Conservation (phyloP, 2,888 invertebrate species). For the Hetaerina titia region DNA sequence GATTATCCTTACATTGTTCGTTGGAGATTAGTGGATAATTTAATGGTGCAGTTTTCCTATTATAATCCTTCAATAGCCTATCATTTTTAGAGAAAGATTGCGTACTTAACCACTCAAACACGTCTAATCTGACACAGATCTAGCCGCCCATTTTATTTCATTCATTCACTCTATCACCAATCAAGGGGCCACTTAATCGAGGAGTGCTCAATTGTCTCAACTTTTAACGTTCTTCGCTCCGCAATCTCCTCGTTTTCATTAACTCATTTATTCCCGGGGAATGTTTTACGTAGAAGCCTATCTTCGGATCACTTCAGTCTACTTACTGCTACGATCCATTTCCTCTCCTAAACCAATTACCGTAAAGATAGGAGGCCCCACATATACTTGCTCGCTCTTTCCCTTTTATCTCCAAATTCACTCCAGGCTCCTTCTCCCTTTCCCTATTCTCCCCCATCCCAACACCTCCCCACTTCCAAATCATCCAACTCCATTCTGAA, state of each 20-base stretch:
- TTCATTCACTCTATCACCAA: not conserved
- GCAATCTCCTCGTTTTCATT: constrained; percentile 14
- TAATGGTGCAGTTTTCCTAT: not conserved
- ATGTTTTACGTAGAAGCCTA: not conserved
- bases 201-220: not conserved
- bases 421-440: not conserved
- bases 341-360: constrained; percentile 3
- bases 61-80: not conserved
- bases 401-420: not conserved
- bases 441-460: not conserved
- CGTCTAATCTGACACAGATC: not conserved
- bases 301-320: not conserved
- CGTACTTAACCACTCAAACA: not conserved
- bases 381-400: not conserved
- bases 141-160: not conserved
- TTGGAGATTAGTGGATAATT: not conserved
- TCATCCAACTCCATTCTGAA: not conserved
- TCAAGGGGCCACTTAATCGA: not conserved
- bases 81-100: not conserved
- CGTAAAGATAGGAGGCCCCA: not conserved
- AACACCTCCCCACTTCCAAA: not conserved
- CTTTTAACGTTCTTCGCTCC: not conserved
- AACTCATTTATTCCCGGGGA: not conserved
- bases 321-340: not conserved
- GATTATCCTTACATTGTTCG: too few species aligned